Percentiles rank a stretch among this genome's conserved stretches.
phyloP scores from a whole-genome alignment of 2,888 invertebrate species.

The Colletes collaris region DNA sequence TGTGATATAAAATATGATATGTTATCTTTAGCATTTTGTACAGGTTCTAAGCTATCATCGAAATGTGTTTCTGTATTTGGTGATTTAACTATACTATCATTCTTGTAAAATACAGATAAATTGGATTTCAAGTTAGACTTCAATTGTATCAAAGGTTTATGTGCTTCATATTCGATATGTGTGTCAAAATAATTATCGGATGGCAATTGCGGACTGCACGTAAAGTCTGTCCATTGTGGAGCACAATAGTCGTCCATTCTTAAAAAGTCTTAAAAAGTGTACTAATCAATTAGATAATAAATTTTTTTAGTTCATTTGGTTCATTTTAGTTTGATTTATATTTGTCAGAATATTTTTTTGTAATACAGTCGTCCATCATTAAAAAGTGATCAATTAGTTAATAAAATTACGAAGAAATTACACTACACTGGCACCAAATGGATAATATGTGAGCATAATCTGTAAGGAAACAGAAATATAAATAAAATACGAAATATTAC shows the following conservation, averaged over 20 bases:
- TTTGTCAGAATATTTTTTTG: too few relatives aligned
- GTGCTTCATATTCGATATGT: slow-evolving; percentile 46
- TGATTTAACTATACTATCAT: background rate
- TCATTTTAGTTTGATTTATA: too few relatives aligned
- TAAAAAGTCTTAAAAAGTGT: background rate
- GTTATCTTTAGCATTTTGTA: slow-evolving; percentile 59
- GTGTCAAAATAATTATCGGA: slow-evolving; percentile 70
- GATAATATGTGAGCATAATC: slow-evolving; percentile 18
- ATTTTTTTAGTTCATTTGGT: too few relatives aligned
- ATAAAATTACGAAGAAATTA: slow-evolving; percentile 1
- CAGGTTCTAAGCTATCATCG: slow-evolving; percentile 57
- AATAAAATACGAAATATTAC: background rate
- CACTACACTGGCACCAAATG: background rate
- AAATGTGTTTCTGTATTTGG: slow-evolving; percentile 16
- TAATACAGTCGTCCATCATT: too few relatives aligned
- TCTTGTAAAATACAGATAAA: background rate
- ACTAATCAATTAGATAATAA: background rate
- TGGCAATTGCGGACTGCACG: slow-evolving; percentile 65
- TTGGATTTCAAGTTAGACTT: background rate
- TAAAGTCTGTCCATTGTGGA: slow-evolving; percentile 77
- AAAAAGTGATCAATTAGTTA: background rate
- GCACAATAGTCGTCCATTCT: slow-evolving; percentile 70
- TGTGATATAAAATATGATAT: slow-evolving; percentile 60
- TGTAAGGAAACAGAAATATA: background rate
- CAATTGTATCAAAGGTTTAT: slow-evolving; percentile 8